Conservation (phyloP, 2,888 invertebrate genomes). For the Sycophila texana region DNA sequence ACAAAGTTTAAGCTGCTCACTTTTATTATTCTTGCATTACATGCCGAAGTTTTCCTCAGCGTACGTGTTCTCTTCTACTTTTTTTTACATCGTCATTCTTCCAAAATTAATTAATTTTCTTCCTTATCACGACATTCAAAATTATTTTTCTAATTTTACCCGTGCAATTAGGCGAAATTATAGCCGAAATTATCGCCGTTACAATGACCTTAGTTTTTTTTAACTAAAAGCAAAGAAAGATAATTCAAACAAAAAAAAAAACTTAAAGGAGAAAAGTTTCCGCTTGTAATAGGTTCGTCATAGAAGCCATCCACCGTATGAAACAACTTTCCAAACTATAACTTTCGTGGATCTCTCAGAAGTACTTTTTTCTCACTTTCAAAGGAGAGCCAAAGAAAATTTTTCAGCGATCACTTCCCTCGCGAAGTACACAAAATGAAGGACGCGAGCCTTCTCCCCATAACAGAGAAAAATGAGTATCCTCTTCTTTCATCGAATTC, state of each 20-base stretch:
- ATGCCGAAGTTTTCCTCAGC: not conserved
- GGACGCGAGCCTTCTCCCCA: not conserved
- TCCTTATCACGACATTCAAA: too few relatives aligned
- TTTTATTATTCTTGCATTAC: constrained; percentile 15
- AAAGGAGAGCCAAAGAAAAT: constrained; percentile 12
- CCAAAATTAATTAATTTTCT: not conserved
- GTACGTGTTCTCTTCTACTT: not conserved
- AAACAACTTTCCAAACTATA: constrained; percentile 25
- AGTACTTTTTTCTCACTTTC: not conserved
- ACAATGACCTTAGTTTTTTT: not conserved
- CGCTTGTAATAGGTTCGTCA: constrained; percentile 26
- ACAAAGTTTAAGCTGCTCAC: not conserved
- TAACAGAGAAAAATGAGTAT: not conserved
- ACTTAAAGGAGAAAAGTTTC: constrained; percentile 27
- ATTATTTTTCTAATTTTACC: too few relatives aligned
- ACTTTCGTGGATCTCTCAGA: not conserved
- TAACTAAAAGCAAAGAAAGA: constrained; percentile 5
- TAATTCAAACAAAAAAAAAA: not conserved
- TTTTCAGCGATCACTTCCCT: not conserved
- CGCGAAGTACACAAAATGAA: not conserved
- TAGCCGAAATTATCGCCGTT: too few relatives aligned
- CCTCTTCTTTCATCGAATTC: not conserved
- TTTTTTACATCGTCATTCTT: not conserved
- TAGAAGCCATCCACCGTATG: not conserved
- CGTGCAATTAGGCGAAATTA: too few relatives aligned